phyloP scores from a whole-genome alignment of 2,797 vertebrate species.

The Pipistrellus pipistrellus region DNA sequence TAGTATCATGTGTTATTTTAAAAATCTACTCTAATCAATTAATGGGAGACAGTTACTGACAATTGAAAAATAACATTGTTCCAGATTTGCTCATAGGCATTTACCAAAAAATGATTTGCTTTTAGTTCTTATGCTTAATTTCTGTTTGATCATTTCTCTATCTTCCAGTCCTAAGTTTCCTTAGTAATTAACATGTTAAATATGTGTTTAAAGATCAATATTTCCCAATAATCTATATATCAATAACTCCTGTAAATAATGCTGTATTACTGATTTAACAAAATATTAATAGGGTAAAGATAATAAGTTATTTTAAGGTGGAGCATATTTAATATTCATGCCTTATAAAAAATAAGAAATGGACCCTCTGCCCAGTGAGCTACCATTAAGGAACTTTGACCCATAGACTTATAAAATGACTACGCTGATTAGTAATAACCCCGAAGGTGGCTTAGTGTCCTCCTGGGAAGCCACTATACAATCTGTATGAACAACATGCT shows the following conservation, averaged over 20 bases:
- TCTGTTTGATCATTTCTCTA: slow-evolving; percentile 28
- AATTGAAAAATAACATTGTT: slow-evolving; percentile 70
- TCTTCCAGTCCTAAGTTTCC: not conserved
- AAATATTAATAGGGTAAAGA: slow-evolving; percentile 34
- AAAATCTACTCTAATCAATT: slow-evolving; percentile 49
- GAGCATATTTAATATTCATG: not conserved
- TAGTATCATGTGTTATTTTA: slow-evolving; percentile 54
- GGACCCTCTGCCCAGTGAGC: not conserved
- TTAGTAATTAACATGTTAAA: slow-evolving; percentile 54
- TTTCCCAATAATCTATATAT: not conserved
- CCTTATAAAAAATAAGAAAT: slow-evolving; percentile 30
- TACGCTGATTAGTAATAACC: not conserved
- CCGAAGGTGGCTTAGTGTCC: not conserved
- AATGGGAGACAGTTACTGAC: slow-evolving; percentile 41
- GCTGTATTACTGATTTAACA: not conserved
- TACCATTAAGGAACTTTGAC: not conserved
- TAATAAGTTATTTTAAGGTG: not conserved
- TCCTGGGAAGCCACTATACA: not conserved
- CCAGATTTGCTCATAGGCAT: slow-evolving; percentile 55
- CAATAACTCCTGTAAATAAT: not conserved
- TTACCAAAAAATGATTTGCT: slow-evolving; percentile 63
- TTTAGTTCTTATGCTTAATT: slow-evolving; percentile 34
- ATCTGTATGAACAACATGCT: not conserved
- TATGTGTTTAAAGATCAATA: slow-evolving; percentile 27
- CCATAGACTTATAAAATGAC: not conserved